Evolutionary conservation across 1,140 invertebrate species (phyloP), one percentile per base, ranked within the genome.

Genomic region (Megalopta genalis): DNA sequence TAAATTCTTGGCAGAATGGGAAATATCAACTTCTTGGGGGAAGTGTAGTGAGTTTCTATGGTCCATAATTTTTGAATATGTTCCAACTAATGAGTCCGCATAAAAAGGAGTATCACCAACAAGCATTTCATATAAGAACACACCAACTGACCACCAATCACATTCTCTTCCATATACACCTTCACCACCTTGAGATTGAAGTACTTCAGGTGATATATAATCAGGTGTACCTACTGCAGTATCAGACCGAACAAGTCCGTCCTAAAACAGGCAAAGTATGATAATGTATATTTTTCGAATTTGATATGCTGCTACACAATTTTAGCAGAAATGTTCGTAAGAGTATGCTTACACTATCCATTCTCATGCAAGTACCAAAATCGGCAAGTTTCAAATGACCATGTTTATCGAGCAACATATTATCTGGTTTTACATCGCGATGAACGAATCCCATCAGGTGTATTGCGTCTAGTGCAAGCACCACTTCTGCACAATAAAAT

Each of bases 111-210:
- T 98, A 92, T 99, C 99, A n/a, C 98, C 98, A 77, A 99, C 96
- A 10, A 99, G 94, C 98, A 99, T 99, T 94, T 99, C 99, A 93
- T 99, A 99, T 0, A 99, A 94, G 92, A 99, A 98, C 68, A 99
- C 98, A 59, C 99, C 99, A 21, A 99, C 98, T 21, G 98, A 99
- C 99, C 99, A 99, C 98, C 98, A 99, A 93, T 99, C 99, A 93
- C 99, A 99, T 93, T 99, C 99, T 54, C 97, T 93, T 0, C 99
- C 98, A 91, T 98, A 98, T 46, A 97, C 96, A 65, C 98, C 98
- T 90, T 98, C 97, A n/a, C 97, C 97, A 89, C 98, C 98, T 93
- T 99, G 98, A 9, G 98, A 99, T 90, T 99, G 97, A 70, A 99
- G 94, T 18, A 99, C 98, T 93, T 99, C 99, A 0, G 99, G 99